Percentiles rank a stretch among this genome's conserved stretches.
Evolutionary conservation across 2,888 invertebrate species (phyloP).

Genomic region (Aporophyla lueneburgensis): DNA sequence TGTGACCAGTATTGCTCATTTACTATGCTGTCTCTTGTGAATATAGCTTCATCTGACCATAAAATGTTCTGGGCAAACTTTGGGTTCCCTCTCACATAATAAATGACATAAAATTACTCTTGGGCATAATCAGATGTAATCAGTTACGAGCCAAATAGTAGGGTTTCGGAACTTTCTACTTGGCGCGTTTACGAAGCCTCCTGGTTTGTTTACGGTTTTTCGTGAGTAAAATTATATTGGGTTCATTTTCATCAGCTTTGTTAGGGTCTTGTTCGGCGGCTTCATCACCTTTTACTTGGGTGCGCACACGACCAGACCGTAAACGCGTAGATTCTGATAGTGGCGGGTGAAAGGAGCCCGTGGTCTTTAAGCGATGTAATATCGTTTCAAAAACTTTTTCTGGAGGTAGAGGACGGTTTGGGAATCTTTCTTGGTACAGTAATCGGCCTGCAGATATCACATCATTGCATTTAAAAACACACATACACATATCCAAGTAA

Average conservation of each 20-base stretch:
- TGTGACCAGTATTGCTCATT: slow-evolving; percentile 18
- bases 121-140: background rate
- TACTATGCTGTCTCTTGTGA: slow-evolving; percentile 16
- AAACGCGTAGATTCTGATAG: slow-evolving; percentile 7
- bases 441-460: slow-evolving; percentile 22
- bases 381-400: slow-evolving; percentile 23
- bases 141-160: background rate
- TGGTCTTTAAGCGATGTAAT: slow-evolving; percentile 10
- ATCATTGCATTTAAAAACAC: slow-evolving; percentile 8
- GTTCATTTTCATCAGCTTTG: background rate
- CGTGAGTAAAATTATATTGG: background rate
- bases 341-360: slow-evolving; percentile 15
- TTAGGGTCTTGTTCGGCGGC: background rate
- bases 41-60: slow-evolving; percentile 25
- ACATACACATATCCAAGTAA: slow-evolving; percentile 19
- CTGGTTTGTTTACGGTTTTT: background rate
- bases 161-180: slow-evolving; percentile 9
- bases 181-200: background rate
- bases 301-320: slow-evolving; percentile 22
- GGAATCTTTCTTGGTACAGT: slow-evolving; percentile 14
- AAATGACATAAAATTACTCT: slow-evolving; percentile 33
- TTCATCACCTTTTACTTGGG: background rate
- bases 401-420: slow-evolving; percentile 28
- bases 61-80: slow-evolving; percentile 13
- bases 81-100: slow-evolving; percentile 5